Evolutionary conservation across 2,888 invertebrate genomes (phyloP), one percentile per base, ranked within the genome.

Genomic region (Rotaria socialis): DNA sequence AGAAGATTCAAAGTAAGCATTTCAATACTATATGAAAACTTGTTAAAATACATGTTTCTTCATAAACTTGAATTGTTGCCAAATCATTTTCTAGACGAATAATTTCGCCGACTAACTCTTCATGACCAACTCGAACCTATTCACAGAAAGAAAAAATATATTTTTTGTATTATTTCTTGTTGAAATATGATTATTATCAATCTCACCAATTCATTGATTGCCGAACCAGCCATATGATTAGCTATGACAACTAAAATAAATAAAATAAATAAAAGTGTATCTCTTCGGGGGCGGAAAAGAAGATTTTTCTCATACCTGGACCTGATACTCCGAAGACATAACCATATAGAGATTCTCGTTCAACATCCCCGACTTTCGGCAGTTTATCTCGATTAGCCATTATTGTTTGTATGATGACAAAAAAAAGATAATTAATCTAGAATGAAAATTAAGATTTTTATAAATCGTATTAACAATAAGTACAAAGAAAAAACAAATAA

Each of bases 81-180:
- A 97, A 95, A 92, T 99, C 99, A 87, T 97, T 97, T 93, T 99
- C 99, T 88, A 99, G 94, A 92, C 99, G 95, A 92, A 99, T 99
- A 92, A 99, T 99, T 93, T 99, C 99, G 88, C 99, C 99, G 27
- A 99, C 99, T 90, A 99, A 93, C 92, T 99, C 97, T 89, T 94
- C 94, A 92, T 99, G 97, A 1, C 99, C 99, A 75, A 99, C 99
- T 89, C 99, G 94, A 88, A 99, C 80, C 67, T 67, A 35, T 35
- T 35, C 5, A 6, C 11, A 27, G 27, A 60, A 4, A 11, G 27
- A 60, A n/a, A 10, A 60, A 10, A n/a, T 6, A 58, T 5, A 35
- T 2, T 2, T 35, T 35, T 35, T 35, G 35, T 35, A 35, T 35
- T 35, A 35, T 35, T 27, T 10, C 27, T 11, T 16, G 2, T 22